Evolutionary conservation across 2,888 invertebrate species (phyloP).

Genomic region (Ochropleura leucogaster): DNA sequence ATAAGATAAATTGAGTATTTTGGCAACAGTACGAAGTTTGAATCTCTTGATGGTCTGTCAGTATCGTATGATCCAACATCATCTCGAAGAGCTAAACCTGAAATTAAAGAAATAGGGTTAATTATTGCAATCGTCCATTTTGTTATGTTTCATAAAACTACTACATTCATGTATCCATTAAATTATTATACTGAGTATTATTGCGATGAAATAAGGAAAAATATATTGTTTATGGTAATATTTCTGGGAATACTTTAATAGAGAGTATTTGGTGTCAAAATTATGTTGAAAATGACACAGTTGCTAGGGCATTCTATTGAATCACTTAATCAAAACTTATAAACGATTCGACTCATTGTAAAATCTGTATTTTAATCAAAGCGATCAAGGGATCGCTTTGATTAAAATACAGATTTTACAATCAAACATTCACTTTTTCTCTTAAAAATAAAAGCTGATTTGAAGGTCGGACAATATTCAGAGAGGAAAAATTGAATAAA

Average conservation of each 20-base stretch:
- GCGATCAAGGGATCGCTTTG: no score
- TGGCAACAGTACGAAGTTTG: neutral
- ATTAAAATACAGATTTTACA: no score
- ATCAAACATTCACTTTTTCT: neutral
- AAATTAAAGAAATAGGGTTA: neutral
- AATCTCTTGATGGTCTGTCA: neutral
- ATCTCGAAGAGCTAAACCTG: conserved; percentile 18
- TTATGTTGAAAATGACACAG: neutral
- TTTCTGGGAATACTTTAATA: neutral
- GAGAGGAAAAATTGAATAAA: neutral
- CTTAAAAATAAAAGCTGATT: neutral
- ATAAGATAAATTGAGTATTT: conserved; percentile 41
- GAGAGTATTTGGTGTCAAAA: neutral
- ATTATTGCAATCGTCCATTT: neutral
- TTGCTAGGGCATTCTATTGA: neutral
- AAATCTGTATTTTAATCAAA: neutral
- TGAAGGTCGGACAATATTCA: neutral
- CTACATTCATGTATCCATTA: neutral
- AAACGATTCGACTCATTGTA: neutral
- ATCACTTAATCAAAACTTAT: neutral
- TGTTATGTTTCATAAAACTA: neutral
- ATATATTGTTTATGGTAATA: neutral
- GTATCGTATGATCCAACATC: no score
- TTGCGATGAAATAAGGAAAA: neutral
- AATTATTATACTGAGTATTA: neutral